Conservation (phyloP, 2,797 vertebrate genomes). For the Morelia viridis region DNA sequence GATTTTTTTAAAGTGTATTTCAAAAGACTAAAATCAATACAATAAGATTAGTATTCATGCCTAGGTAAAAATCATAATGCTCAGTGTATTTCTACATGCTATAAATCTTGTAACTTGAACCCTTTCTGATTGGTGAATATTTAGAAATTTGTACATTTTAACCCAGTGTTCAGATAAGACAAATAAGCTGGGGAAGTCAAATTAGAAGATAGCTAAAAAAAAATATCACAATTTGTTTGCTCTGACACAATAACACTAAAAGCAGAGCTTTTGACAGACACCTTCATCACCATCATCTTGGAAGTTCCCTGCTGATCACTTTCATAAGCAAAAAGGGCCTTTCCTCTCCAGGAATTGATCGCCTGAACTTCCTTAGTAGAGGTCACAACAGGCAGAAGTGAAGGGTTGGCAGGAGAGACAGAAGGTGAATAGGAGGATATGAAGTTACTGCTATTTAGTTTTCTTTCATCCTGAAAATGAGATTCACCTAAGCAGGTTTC, state of each 20-base stretch:
- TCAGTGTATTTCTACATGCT: not conserved
- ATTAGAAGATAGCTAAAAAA: conserved; percentile 20
- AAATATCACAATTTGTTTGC: conserved; percentile 14
- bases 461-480: not conserved
- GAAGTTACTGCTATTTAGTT: not conserved
- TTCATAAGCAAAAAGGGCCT: not conserved
- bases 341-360: not conserved
- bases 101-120: not conserved
- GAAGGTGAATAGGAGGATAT: not conserved
- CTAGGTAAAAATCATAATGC: not conserved
- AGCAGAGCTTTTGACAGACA: not conserved
- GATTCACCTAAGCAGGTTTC: not conserved
- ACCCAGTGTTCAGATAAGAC: not conserved
- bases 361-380: not conserved
- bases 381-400: not conserved
- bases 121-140: not conserved
- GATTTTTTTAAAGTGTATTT: not conserved
- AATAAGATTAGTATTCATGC: not conserved
- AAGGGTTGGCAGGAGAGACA: not conserved
- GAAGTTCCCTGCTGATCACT: not conserved
- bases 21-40: not conserved
- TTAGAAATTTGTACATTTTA: not conserved
- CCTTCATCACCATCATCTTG: not conserved
- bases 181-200: not conserved
- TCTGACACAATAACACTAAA: conserved; percentile 19